Percentiles rank a stretch among this genome's conserved stretches.
Evolutionary conservation across 2,797 vertebrate genomes (phyloP).

Genomic region (Scomberomorus guttatus): DNA sequence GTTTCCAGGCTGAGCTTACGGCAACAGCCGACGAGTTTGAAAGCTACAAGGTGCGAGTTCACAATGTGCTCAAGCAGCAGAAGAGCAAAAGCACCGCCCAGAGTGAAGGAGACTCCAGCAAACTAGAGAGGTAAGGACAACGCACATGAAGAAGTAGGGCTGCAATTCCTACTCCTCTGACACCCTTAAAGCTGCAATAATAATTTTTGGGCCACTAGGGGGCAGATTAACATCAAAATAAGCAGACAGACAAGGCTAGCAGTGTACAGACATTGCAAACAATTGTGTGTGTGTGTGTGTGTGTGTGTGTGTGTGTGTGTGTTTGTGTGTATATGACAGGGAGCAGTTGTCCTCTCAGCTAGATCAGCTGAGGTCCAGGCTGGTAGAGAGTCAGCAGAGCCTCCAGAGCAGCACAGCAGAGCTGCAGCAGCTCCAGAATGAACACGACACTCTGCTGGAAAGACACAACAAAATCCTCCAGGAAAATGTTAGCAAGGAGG

Average conservation of each 20-base stretch:
- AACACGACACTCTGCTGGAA: slow-evolving; percentile 94
- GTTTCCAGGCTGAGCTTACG: slow-evolving; percentile 89
- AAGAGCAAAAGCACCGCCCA: slow-evolving; percentile 84
- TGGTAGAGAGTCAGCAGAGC: slow-evolving; percentile 92
- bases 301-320: slow-evolving; percentile 33
- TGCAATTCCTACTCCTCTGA: no score
- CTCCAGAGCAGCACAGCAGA: slow-evolving; percentile 88
- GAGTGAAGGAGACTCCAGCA: slow-evolving; percentile 85
- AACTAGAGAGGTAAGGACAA: slow-evolving; percentile 90
- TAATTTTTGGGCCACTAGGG: background rate
- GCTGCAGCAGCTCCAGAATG: slow-evolving; percentile 91
- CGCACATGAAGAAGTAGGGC: background rate
- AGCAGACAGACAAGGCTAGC: background rate
- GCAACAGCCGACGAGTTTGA: slow-evolving; percentile 92
- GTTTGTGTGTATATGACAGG: slow-evolving; percentile 76
- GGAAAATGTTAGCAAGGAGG: slow-evolving; percentile 94
- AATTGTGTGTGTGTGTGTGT: slow-evolving; percentile 9
- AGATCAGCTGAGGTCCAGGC: slow-evolving; percentile 90
- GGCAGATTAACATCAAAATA: background rate
- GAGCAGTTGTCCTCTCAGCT: slow-evolving; percentile 90
- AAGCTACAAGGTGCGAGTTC: slow-evolving; percentile 97
- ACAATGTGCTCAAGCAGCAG: slow-evolving; percentile 96
- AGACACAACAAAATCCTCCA: slow-evolving; percentile 98
- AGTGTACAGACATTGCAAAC: background rate
- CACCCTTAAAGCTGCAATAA: background rate